Evolutionary conservation across 2,113 vertebrate genomes (phyloP).

Genomic region (Thryonomys swinderianus): DNA sequence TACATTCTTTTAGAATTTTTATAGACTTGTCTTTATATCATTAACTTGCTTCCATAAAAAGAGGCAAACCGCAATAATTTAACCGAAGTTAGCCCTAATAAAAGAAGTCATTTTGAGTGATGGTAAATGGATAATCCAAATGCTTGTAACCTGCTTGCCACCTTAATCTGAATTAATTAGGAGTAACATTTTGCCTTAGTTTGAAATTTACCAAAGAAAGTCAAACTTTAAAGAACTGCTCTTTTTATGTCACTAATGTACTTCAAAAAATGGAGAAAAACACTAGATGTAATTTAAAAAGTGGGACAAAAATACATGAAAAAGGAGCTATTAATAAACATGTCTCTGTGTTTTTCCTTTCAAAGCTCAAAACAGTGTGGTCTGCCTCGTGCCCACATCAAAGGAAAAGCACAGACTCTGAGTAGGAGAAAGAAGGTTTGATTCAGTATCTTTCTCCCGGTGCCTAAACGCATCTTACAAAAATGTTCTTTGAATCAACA

Average conservation of each 20-base stretch:
- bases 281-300: constrained; percentile 62
- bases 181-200: constrained; percentile 57
- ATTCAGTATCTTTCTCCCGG: constrained; percentile 40
- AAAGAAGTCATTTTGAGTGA: constrained; percentile 39
- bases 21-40: background rate
- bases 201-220: constrained; percentile 54
- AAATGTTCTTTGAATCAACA: constrained; percentile 69
- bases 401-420: constrained; percentile 56
- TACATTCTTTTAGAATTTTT: constrained; percentile 52
- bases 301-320: constrained; percentile 60
- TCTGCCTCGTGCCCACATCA: constrained; percentile 52
- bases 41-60: constrained; percentile 71
- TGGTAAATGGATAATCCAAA: constrained; percentile 25
- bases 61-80: constrained; percentile 74
- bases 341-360: constrained; percentile 57
- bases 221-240: constrained; percentile 46
- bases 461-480: constrained; percentile 56
- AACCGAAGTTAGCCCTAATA: constrained; percentile 39
- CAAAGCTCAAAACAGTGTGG: constrained; percentile 70
- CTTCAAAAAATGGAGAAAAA: constrained; percentile 58
- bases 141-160: constrained; percentile 47
- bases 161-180: constrained; percentile 62
- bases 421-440: background rate
- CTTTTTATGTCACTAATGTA: constrained; percentile 49
- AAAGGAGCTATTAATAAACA: constrained; percentile 77